Conservation (phyloP, 1,140 invertebrate species). For the Drosophila ohnishii region DNA sequence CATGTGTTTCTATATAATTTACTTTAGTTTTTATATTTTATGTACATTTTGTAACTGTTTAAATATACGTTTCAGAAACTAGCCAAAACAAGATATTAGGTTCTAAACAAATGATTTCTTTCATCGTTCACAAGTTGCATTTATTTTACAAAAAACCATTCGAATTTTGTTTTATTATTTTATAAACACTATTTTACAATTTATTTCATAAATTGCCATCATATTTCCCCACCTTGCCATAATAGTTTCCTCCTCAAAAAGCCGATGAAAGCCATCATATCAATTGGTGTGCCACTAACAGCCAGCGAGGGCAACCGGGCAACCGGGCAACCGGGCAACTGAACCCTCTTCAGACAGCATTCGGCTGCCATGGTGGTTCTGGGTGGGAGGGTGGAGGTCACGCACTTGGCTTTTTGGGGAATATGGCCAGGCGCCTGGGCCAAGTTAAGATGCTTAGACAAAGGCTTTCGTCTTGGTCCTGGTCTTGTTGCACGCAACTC, state of each 20-base stretch:
- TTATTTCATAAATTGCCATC: neutral
- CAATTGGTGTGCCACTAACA: conserved; percentile 2
- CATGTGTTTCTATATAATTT: no score
- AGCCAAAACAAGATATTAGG: neutral
- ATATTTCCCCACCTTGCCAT: neutral
- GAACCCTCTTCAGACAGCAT: conserved; percentile 26
- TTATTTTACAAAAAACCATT: no score
- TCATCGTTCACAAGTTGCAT: no score
- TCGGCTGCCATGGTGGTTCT: conserved; percentile 7
- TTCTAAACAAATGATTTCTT: neutral
- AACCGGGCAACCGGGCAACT: neutral
- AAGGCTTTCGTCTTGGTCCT: neutral
- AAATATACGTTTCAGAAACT: neutral
- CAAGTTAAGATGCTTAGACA: conserved; percentile 40
- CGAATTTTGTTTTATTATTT: neutral
- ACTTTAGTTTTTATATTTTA: no score
- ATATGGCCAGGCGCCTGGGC: conserved; percentile 8
- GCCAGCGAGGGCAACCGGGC: neutral
- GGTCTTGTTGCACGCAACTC: conserved; percentile 15
- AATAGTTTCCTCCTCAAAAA: conserved; percentile 1
- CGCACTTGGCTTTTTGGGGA: conserved; percentile 34
- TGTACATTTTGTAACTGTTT: no score
- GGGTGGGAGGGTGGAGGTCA: conserved; percentile 14
- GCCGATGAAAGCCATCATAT: conserved; percentile 5
- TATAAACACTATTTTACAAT: neutral